Evolutionary conservation across 2,888 invertebrate species (phyloP), one percentile per base, ranked within the genome.

Genomic region (Tetranychus piercei): DNA sequence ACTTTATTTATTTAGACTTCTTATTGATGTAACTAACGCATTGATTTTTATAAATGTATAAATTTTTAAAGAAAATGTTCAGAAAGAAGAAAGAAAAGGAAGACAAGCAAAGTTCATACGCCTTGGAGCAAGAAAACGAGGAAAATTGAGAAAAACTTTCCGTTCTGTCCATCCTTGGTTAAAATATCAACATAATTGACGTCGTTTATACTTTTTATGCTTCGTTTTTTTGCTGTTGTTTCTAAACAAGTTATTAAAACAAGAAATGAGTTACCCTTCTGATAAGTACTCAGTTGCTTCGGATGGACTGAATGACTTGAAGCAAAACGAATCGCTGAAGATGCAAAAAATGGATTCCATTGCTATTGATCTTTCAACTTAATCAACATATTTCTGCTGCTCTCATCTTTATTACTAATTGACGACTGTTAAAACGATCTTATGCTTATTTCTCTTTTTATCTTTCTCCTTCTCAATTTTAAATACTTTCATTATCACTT

Each of bases 401-500:
- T 34, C 34, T 34, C 34, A 34, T 34, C 34, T 34, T 34, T 34
- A 34, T 34, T 34, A 34, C 34, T 34, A 34, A 34, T 34, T 34
- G 34, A 34, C 34, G 34, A 34, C 34, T 34, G 34, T 34, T 34
- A 34, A 34, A 34, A 34, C 34, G 34, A 34, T 34, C 34, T 34
- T 34, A 34, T 34, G 34, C 34, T 34, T 34, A 34, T 34, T 34
- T 5, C 34, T 23, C 23, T 34, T 34, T 34, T 34, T 34, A 69
- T 69, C 34, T 11, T 69, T 22, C n/a, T 69, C 67, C n/a, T 23
- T 8, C 22, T 23, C 69, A 69, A 22, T 55, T 9, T 69, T 23
- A 69, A 22, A 20, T 69, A 20, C 69, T 64, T 55, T 75, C 73
- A 67, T 74, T 71, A 67, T 73, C 71, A 66, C 72, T 73, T 43